Evolutionary conservation across 2,797 vertebrate genomes (phyloP).

Genomic region (Premnoplex brunnescens): DNA sequence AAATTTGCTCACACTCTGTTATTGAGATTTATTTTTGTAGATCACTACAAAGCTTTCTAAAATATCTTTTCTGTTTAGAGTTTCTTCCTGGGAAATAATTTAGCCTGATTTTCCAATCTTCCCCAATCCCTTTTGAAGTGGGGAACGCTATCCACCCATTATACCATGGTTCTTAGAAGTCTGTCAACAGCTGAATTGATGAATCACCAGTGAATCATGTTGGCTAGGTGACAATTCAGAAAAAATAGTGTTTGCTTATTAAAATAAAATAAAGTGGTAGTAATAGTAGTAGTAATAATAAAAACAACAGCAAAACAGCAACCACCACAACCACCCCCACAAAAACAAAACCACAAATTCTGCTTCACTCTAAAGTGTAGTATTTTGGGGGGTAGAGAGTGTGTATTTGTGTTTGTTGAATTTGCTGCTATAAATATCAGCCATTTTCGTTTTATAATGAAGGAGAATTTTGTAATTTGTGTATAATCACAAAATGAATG

Average conservation of each 20-base stretch:
- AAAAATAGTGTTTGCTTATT: background rate
- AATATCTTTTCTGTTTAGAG: background rate
- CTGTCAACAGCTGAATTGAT: background rate
- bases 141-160: background rate
- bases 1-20: background rate
- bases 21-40: background rate
- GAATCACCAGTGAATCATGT: background rate
- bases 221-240: background rate
- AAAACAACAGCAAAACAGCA: background rate
- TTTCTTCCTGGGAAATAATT: background rate
- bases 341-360: background rate
- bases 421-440: background rate
- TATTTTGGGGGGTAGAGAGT: accelerated
- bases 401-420: background rate
- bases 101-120: background rate
- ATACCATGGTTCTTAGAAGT: background rate
- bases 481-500: background rate
- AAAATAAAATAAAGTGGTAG: background rate
- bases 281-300: background rate
- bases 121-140: background rate
- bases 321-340: background rate
- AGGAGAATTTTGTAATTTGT: background rate
- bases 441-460: background rate
- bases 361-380: background rate
- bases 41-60: background rate